phyloP scores from a whole-genome alignment of 2,888 invertebrate genomes.

The Meta bourneti region DNA sequence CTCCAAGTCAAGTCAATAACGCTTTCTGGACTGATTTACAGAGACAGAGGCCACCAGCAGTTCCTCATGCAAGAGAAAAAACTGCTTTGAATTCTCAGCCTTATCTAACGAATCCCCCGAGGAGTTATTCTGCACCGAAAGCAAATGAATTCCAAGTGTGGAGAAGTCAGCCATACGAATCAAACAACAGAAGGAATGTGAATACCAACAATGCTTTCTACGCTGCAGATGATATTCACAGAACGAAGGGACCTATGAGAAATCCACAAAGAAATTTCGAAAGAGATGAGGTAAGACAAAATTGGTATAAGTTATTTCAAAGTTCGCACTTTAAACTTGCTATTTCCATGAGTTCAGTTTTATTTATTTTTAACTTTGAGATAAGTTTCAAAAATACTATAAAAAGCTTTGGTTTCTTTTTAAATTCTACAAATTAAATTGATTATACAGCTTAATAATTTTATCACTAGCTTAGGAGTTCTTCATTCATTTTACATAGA shows the following conservation, averaged over 20 bases:
- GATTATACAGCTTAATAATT: background rate
- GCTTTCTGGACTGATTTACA: slow-evolving; percentile 66
- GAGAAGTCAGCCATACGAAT: slow-evolving; percentile 31
- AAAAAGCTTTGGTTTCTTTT: background rate
- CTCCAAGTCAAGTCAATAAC: slow-evolving; percentile 64
- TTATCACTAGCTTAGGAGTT: background rate
- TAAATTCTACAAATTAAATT: background rate
- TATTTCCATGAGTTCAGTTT: background rate
- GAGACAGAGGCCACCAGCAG: slow-evolving; percentile 34
- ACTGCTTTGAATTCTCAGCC: background rate
- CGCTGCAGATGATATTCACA: slow-evolving; percentile 26
- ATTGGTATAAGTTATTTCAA: background rate
- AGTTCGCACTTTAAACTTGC: background rate
- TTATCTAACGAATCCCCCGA: slow-evolving; percentile 60
- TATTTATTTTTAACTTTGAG: background rate
- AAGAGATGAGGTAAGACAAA: slow-evolving; percentile 46
- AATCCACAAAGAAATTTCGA: slow-evolving; percentile 24
- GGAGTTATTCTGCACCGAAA: slow-evolving; percentile 34
- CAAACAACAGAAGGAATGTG: slow-evolving; percentile 42
- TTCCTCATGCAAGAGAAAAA: slow-evolving; percentile 10
- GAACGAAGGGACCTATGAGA: slow-evolving; percentile 24
- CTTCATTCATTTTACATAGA: too few species aligned
- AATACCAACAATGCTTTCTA: slow-evolving; percentile 27
- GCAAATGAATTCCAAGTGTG: slow-evolving; percentile 41
- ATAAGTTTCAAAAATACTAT: background rate